phyloP scores from a whole-genome alignment of 2,797 vertebrate genomes.

The Botia almorhae region DNA sequence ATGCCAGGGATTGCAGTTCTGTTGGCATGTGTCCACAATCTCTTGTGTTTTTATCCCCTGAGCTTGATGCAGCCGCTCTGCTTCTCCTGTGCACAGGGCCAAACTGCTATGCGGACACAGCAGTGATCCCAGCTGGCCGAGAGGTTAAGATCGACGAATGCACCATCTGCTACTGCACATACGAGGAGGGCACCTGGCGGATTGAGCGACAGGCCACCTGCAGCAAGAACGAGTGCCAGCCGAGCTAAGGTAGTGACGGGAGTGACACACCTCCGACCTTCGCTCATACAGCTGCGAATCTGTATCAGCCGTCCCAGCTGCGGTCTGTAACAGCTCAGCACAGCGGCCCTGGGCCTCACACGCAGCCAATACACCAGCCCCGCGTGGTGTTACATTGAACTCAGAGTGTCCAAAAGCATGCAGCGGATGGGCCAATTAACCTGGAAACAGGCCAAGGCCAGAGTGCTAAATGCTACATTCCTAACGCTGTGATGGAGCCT shows the following conservation, averaged over 20 bases:
- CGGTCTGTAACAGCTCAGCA: constrained; percentile 49
- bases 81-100: constrained; percentile 80
- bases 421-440: constrained; percentile 48
- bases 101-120: constrained; percentile 95
- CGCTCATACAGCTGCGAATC: constrained; percentile 67
- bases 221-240: constrained; percentile 95
- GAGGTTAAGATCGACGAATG: constrained; percentile 97
- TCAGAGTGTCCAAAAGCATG: constrained; percentile 55
- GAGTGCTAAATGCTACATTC: constrained; percentile 43
- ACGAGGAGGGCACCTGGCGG: constrained; percentile 96
- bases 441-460: constrained; percentile 40
- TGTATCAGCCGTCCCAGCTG: constrained; percentile 62
- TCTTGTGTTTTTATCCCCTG: constrained; percentile 11
- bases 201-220: constrained; percentile 97
- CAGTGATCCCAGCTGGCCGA: constrained; percentile 94
- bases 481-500: constrained; percentile 37
- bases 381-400: constrained; percentile 52
- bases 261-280: constrained; percentile 62
- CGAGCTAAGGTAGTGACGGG: constrained; percentile 79
- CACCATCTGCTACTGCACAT: constrained; percentile 99
- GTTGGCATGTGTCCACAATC: not conserved
- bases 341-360: constrained; percentile 39
- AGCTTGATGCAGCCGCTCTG: constrained; percentile 12
- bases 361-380: constrained; percentile 44
- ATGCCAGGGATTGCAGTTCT: not conserved